Evolutionary conservation across 2,113 vertebrate species (phyloP), one percentile per base, ranked within the genome.

Genomic region (Empidonax alnorum): DNA sequence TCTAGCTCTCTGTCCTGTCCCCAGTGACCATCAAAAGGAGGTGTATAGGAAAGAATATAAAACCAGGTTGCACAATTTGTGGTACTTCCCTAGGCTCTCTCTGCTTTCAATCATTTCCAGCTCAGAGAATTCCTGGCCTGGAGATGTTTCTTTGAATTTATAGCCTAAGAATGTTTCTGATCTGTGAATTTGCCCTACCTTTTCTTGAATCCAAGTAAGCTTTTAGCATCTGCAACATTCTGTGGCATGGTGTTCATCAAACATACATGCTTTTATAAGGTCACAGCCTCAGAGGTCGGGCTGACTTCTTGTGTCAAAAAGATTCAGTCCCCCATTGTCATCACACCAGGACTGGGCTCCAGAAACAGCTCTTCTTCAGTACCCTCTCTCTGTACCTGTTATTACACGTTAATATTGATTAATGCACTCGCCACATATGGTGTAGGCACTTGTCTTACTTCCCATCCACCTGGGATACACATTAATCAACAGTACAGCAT

Each of bases 401-500:
- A 94, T 90, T 87, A 84, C 47, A 68, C 1, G 8, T 73, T 93
- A 94, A 91, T 94, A 90, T 42, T 90, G 92, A 87, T 92, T 94
- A 96, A 95, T 96, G 87, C 49, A 59, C 94, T 85, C 9, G 7
- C 65, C 56, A 49, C 94, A 84, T 92, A 73, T 90, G 89, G 90
- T 61, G 63, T 49, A 92, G 74, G 75, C 84, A 81, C 91, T 94
- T 87, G 74, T 72, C 86, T 92, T 87, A 75, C 80, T 96, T 92
- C 93, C 82, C 31, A 65, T 84, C 39, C 50, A 79, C 58, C 87
- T 30, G 8, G 81, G 56, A 85, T 91, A 73, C 94, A 72, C 46
- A 84, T 96, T 95, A 96, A 90, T 96, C 92, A 95, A 87, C 82
- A 79, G 55, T 90, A 44, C 89, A 81, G 65, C 37, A 6, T 33